These are phyloP conservation scores for Tolypeutes matacus DNA, from an alignment of 2,797 vertebrate species.

Conservation along the genomic window DNA sequence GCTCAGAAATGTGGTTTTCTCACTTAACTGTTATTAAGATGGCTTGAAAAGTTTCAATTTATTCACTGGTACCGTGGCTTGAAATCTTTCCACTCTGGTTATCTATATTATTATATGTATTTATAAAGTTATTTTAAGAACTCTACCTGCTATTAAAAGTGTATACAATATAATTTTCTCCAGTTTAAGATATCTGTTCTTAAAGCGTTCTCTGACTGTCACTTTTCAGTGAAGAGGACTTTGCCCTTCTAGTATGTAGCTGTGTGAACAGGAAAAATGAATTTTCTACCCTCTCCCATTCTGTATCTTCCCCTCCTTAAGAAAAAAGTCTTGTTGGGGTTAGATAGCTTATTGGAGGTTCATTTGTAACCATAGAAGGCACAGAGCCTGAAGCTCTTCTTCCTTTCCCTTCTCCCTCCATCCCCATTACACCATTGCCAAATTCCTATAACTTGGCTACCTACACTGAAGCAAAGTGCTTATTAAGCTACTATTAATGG, in stretches of 20 bases:
- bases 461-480: not conserved
- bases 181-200: slow-evolving; percentile 60
- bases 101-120: slow-evolving; percentile 76
- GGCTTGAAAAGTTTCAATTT: slow-evolving; percentile 75
- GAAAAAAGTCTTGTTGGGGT: not conserved
- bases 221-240: slow-evolving; percentile 61
- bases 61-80: slow-evolving; percentile 81
- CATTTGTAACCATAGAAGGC: not conserved
- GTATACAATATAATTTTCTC: slow-evolving; percentile 53
- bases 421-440: not conserved
- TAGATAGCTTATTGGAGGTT: not conserved
- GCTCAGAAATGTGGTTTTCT: slow-evolving; percentile 73
- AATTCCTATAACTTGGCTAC: slow-evolving; percentile 37
- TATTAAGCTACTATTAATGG: slow-evolving; percentile 52
- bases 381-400: not conserved
- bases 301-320: not conserved
- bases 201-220: slow-evolving; percentile 50
- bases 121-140: slow-evolving; percentile 75
- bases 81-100: slow-evolving; percentile 79
- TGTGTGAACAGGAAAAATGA: slow-evolving; percentile 33
- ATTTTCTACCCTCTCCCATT: not conserved
- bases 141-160: slow-evolving; percentile 69
- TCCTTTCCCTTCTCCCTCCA: not conserved
- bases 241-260: slow-evolving; percentile 46
- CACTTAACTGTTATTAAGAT: slow-evolving; percentile 67